Percentiles rank a stretch among this genome's conserved stretches.
Conservation (phyloP, 2,113 vertebrate species). For the Phoenicopterus ruber region DNA sequence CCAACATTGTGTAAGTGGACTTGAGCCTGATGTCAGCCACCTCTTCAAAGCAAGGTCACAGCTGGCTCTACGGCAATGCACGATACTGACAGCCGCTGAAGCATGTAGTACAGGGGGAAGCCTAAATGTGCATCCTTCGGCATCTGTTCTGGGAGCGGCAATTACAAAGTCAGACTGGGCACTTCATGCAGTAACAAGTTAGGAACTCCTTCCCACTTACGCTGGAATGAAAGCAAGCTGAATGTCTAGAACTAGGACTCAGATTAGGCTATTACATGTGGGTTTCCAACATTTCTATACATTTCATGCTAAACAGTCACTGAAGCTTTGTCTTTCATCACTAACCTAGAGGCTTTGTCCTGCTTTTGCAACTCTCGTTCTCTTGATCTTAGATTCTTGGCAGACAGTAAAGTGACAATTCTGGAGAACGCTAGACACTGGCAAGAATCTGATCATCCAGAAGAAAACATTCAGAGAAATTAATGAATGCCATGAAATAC, state of each 20-base stretch:
- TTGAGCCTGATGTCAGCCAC: neutral
- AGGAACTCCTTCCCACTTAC: neutral
- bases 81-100: neutral
- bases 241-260: neutral
- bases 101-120: neutral
- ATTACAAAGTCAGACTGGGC: neutral
- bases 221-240: neutral
- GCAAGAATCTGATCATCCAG: neutral
- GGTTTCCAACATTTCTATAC: neutral
- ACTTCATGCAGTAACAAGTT: neutral
- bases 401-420: neutral
- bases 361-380: neutral
- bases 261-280: neutral
- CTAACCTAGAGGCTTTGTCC: neutral
- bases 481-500: neutral
- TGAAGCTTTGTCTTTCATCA: neutral
- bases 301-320: neutral
- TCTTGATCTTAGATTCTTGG: neutral
- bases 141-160: neutral
- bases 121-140: neutral
- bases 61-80: neutral
- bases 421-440: neutral
- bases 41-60: neutral
- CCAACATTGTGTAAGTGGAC: neutral
- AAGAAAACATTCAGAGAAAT: neutral